Percentiles rank a stretch among this genome's conserved stretches.
Conservation (phyloP, 2,113 vertebrate species). For the Hyperoodon ampullatus region DNA sequence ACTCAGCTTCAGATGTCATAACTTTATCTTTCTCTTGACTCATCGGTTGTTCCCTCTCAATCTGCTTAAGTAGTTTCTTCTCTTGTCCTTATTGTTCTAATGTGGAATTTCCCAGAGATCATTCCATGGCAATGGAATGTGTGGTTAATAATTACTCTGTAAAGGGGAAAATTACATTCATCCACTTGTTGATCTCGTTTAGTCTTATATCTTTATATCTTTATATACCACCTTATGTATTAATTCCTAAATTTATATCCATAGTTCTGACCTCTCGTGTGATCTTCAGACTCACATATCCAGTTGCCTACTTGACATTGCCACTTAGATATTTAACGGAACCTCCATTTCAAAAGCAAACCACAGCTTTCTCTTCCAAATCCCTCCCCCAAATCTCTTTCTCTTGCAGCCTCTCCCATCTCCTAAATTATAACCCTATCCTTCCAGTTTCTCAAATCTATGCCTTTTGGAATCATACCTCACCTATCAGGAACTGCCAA, state of each 20-base stretch:
- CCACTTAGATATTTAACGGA: not conserved
- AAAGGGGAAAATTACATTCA: not conserved
- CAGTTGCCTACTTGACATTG: not conserved
- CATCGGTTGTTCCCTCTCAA: not conserved
- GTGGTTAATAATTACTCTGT: too few species aligned
- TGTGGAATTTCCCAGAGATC: not conserved
- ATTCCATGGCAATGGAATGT: not conserved
- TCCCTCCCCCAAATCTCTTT: not conserved
- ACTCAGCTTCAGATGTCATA: not conserved
- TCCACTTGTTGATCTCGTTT: not conserved
- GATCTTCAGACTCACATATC: not conserved
- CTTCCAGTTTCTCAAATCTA: not conserved
- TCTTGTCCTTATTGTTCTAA: not conserved
- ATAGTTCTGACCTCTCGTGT: not conserved
- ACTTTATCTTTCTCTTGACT: not conserved
- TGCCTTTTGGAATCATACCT: not conserved
- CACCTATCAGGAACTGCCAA: not conserved
- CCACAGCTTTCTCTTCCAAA: not conserved
- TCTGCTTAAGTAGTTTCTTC: not conserved
- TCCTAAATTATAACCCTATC: not conserved
- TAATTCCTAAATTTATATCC: not conserved
- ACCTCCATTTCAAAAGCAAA: not conserved
- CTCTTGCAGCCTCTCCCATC: not conserved
- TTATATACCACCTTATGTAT: not conserved
- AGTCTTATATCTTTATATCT: not conserved